Conservation (phyloP, 2,113 vertebrate genomes). For the Peromyscus polionotus region DNA sequence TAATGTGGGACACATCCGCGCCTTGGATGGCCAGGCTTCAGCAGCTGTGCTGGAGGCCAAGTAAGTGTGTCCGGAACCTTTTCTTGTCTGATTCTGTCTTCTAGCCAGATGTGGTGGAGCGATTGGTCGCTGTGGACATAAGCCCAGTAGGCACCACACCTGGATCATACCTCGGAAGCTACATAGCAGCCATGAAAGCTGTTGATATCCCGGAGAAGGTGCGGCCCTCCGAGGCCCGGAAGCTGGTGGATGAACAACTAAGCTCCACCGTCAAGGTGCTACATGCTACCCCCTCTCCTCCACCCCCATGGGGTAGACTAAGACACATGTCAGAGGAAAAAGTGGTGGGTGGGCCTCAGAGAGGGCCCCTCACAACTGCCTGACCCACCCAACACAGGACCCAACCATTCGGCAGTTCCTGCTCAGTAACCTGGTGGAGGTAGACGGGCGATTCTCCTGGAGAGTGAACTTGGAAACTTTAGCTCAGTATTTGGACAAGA, state of each 20-base stretch:
- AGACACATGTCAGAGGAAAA: not conserved
- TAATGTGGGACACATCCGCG: not conserved
- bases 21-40: not conserved
- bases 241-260: conserved; percentile 93
- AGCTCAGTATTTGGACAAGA: conserved; percentile 88
- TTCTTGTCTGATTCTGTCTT: conserved; percentile 45
- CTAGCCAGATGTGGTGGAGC: conserved; percentile 94
- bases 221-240: conserved; percentile 92
- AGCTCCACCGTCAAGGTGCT: conserved; percentile 89
- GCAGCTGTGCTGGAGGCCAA: not conserved
- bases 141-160: conserved; percentile 86
- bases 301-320: accelerated
- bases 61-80: no score
- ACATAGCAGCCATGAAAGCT: conserved; percentile 92
- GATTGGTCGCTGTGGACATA: conserved; percentile 94
- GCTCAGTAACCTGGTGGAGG: conserved; percentile 95
- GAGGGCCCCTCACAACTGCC: accelerated
- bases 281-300: not conserved
- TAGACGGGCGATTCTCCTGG: conserved; percentile 91
- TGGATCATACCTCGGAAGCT: conserved; percentile 87
- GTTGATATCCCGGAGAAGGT: conserved; percentile 89
- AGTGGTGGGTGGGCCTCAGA: not conserved
- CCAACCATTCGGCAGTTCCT: conserved; percentile 90
- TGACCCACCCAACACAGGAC: conserved; percentile 26
- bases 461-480: conserved; percentile 95